Percentiles rank a stretch among this genome's conserved stretches.
Conservation (phyloP, 2,888 invertebrate genomes). For the Lithophane ornitopus region DNA sequence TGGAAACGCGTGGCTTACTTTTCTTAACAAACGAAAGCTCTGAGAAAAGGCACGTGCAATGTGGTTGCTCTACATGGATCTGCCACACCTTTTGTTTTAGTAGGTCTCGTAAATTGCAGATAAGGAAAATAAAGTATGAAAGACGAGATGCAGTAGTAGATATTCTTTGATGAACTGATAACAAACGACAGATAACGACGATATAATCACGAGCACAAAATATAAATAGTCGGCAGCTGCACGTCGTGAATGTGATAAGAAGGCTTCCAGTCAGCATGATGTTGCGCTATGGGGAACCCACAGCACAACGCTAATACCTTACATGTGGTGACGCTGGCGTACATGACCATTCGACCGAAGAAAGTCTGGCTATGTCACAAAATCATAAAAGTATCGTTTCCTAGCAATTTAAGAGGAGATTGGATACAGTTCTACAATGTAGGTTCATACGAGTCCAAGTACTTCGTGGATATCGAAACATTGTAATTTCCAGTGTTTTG, state of each 20-base stretch:
- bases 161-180: not conserved
- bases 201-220: no score
- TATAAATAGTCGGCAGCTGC: no score
- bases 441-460: slow-evolving; percentile 4
- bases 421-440: slow-evolving; percentile 24
- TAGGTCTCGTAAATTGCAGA: not conserved
- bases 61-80: slow-evolving; percentile 11
- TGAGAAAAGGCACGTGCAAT: slow-evolving; percentile 15
- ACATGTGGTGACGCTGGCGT: not conserved
- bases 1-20: slow-evolving; percentile 46
- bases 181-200: not conserved
- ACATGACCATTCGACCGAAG: no score
- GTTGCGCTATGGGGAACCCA: no score
- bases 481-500: slow-evolving; percentile 47
- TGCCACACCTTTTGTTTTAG: not conserved
- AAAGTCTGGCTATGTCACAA: not conserved
- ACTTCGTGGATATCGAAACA: slow-evolving; percentile 21
- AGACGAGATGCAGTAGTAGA: not conserved
- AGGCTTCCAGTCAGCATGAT: no score
- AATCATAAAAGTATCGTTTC: not conserved
- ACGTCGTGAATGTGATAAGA: no score
- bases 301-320: no score
- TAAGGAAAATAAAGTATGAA: not conserved
- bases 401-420: slow-evolving; percentile 1
- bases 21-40: slow-evolving; percentile 38